Base-by-base conservation (phyloP, 2,113 vertebrate species). In the Otis tarda region DNA sequence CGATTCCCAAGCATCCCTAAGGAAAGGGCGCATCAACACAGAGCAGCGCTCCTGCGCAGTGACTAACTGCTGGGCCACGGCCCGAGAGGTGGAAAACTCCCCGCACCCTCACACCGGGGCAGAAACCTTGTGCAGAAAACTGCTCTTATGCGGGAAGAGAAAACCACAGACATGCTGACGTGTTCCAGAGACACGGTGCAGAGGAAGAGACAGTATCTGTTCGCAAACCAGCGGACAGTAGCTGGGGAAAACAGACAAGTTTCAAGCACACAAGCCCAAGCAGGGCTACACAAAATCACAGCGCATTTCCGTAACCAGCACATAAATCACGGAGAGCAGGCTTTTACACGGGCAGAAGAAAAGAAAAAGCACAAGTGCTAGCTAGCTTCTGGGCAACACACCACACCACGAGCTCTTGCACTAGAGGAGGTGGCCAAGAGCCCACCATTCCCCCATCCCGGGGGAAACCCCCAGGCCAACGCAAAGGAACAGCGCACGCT, bases 401-500 rank as follows among this genome's bases (percentile, higher is more conserved):
- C 14, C 30, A 47, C 17, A 67, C 3, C 61, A n/a, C 73, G 59
- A 81, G 33, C 45, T 52, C 41, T 59, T n/a, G 33, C 50, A 10
- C 20, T 10, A 35, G 37, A 37, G 30, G 43, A 63, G 91, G 9
- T 3, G 31, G 49, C 23, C 12, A 33, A 71, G 61, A 37, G 55
- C 39, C 23, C 12, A 69, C 35, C 47, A 27, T 0, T 14, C 28
- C 18, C 28, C 35, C 47, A 22, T 2, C 73, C 21, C 0, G 0
- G 43, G 37, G 55, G 74, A 59, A 60, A 61, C 12, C 14, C 69
- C 19, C 33, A 43, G 35, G 41, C 25, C 61, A 65, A 25, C 8
- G 43, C 0, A 0, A 53, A 78, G 37, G n/a, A 64, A 35, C 6
- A 9, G 39, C 2, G 4, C 3, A 14, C 1, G 23, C 7, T 37